Conservation (phyloP, 1,140 invertebrate species). For the Catajapyx aquilonaris region DNA sequence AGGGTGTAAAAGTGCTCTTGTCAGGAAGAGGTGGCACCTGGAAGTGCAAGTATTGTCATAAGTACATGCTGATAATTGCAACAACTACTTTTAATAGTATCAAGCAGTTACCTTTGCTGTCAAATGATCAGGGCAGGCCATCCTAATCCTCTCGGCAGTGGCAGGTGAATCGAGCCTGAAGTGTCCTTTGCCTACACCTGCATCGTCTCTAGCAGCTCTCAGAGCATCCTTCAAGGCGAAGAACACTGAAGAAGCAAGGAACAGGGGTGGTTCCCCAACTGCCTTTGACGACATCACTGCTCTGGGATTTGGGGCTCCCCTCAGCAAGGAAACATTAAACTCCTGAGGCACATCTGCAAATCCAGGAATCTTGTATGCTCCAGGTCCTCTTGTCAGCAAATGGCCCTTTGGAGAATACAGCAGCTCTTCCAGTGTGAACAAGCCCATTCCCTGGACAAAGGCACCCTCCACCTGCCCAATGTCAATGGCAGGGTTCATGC, state of each 20-base stretch:
- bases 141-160: conserved; percentile 67
- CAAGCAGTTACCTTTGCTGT: conserved; percentile 50
- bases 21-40: too few species aligned
- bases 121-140: conserved; percentile 70
- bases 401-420: conserved; percentile 31
- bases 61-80: too few species aligned
- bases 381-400: conserved; percentile 34
- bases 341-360: conserved; percentile 30
- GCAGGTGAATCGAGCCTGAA: conserved; percentile 70
- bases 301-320: too few species aligned
- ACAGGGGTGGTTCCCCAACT: conserved; percentile 85
- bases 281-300: conserved; percentile 36
- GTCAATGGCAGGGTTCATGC: conserved; percentile 44
- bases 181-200: conserved; percentile 26
- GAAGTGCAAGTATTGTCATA: too few species aligned
- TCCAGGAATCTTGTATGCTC: conserved; percentile 41
- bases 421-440: conserved; percentile 38
- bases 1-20: too few species aligned
- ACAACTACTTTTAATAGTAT: too few species aligned
- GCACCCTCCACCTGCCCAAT: conserved; percentile 49
- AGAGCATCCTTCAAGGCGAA: conserved; percentile 85
- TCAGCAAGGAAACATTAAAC: conserved; percentile 35
- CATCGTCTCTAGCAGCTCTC: conserved; percentile 45
- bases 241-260: conserved; percentile 63
- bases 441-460: conserved; percentile 41